These are phyloP conservation scores for Rostratula benghalensis DNA, from an alignment of 2,113 vertebrate species.

Conservation along the genomic window DNA sequence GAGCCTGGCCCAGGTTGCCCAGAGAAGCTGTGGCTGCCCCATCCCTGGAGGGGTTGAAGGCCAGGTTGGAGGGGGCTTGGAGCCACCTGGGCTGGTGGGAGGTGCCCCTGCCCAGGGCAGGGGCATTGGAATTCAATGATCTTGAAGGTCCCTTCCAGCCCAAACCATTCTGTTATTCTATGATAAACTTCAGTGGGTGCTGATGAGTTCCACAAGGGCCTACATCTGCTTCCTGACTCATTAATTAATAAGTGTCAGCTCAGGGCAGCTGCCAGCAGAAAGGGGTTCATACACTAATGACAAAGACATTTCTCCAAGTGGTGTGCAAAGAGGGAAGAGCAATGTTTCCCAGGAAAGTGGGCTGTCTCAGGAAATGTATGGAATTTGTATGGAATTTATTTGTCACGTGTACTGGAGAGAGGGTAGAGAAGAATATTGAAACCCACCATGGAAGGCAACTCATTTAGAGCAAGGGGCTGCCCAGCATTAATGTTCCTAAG, in stretches of 20 bases:
- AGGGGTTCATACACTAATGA: neutral
- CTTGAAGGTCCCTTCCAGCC: too few relatives aligned
- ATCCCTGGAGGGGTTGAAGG: too few relatives aligned
- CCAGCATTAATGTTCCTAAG: too few relatives aligned
- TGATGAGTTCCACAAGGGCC: neutral
- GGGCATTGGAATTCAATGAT: too few relatives aligned
- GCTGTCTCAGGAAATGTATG: neutral
- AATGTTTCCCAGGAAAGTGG: neutral
- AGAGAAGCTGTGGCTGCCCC: too few relatives aligned
- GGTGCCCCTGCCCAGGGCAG: too few relatives aligned
- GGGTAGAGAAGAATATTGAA: neutral
- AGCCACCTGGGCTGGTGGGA: too few relatives aligned
- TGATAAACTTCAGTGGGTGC: neutral
- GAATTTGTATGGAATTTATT: neutral
- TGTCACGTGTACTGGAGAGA: neutral
- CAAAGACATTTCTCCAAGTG: neutral
- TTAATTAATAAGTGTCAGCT: constrained; percentile 7
- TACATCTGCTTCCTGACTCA: neutral
- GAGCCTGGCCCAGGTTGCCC: too few relatives aligned
- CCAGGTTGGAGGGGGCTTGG: too few relatives aligned
- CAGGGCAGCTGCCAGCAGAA: neutral
- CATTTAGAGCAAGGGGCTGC: neutral
- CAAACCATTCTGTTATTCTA: too few relatives aligned
- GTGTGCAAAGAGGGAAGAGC: neutral
- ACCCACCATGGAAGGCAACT: neutral